These are phyloP conservation scores for Etheostoma nigrum DNA, from an alignment of 2,797 vertebrate species.

Conservation along the genomic window DNA sequence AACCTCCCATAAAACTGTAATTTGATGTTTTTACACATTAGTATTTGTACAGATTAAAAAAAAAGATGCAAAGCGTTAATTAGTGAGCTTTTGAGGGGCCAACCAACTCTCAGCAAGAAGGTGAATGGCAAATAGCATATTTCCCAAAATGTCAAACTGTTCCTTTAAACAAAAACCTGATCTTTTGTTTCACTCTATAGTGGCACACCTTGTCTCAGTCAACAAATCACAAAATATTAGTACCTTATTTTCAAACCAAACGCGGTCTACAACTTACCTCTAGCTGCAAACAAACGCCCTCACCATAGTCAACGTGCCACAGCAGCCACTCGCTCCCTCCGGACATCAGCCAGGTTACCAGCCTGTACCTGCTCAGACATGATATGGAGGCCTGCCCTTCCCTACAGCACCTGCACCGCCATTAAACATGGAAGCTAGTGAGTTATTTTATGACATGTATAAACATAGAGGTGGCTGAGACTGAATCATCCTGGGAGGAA, in stretches of 20 bases:
- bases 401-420: constrained; percentile 62
- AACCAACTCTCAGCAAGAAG: background rate
- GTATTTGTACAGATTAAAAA: background rate
- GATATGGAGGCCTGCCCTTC: constrained; percentile 20
- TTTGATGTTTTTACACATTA: no score
- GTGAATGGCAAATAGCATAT: background rate
- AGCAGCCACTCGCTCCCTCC: constrained; percentile 18
- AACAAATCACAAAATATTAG: background rate
- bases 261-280: background rate
- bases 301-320: constrained; percentile 31
- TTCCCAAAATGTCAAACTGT: background rate
- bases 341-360: constrained; percentile 66
- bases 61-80: background rate
- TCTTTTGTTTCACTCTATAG: background rate
- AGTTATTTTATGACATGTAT: constrained; percentile 41
- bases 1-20: background rate
- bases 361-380: constrained; percentile 56
- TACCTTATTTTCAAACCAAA: background rate
- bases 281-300: constrained; percentile 48
- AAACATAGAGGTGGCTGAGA: background rate
- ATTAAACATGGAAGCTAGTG: constrained; percentile 56
- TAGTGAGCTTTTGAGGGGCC: background rate
- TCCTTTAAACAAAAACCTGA: background rate
- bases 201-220: background rate
- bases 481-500: background rate